phyloP scores from a whole-genome alignment of 2,113 vertebrate genomes.

The Tyto alba region DNA sequence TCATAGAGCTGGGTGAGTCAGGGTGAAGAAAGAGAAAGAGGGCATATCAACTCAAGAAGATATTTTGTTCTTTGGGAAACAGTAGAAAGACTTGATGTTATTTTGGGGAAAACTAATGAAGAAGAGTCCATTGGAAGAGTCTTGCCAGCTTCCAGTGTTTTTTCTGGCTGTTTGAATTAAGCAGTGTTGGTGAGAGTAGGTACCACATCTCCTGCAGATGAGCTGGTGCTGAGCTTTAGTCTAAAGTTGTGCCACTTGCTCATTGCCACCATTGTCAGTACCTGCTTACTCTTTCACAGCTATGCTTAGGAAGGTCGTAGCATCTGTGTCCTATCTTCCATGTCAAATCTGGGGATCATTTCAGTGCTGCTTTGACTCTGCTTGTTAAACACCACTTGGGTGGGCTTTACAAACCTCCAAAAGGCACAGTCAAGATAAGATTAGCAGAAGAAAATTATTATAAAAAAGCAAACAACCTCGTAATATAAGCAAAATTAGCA shows the following conservation, averaged over 20 bases:
- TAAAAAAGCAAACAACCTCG: not conserved
- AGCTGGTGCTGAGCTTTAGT: not conserved
- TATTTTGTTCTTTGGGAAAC: not conserved
- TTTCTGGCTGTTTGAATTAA: not conserved
- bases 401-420: not conserved
- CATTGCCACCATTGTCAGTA: not conserved
- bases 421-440: not conserved
- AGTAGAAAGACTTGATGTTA: not conserved
- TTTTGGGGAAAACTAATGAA: not conserved
- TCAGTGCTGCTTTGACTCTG: not conserved
- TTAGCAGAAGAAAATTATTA: not conserved
- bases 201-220: not conserved
- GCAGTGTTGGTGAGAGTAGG: not conserved
- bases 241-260: not conserved
- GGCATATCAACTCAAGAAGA: not conserved
- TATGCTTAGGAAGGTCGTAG: not conserved
- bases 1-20: not conserved
- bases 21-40: not conserved
- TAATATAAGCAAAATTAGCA: not conserved
- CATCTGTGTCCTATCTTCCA: not conserved
- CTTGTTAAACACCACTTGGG: not conserved
- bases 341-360: not conserved
- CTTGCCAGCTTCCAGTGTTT: not conserved
- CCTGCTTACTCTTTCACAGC: not conserved
- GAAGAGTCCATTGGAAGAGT: not conserved